A percentile compares a stretch with the other conserved stretches of the same genome.
phyloP scores from a whole-genome alignment of 2,888 invertebrate genomes.

The Brenthis daphne region DNA sequence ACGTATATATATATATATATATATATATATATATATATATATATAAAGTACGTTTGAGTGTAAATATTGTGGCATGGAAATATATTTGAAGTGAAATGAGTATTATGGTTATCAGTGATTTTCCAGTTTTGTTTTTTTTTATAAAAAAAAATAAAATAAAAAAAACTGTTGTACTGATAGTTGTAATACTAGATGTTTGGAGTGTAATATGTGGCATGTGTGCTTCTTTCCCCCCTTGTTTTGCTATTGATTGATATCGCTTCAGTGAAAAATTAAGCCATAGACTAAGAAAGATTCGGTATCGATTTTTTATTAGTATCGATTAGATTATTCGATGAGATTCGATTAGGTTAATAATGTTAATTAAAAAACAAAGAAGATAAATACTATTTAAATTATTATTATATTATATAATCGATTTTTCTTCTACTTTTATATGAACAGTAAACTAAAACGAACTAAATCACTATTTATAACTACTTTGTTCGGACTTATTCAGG shows the following conservation, averaged over 20 bases:
- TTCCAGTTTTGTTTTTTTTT: neutral
- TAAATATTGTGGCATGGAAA: conserved; percentile 8
- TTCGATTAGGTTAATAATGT: too few relatives aligned
- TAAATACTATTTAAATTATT: too few relatives aligned
- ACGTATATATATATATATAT: neutral
- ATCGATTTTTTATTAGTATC: too few relatives aligned
- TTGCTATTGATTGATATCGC: conserved; percentile 4
- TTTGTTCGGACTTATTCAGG: too few relatives aligned
- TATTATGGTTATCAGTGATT: conserved; percentile 12
- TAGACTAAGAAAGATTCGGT: neutral
- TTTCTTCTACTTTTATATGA: too few relatives aligned
- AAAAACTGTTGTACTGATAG: neutral
- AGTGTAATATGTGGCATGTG: conserved; percentile 13
- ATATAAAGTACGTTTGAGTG: neutral
- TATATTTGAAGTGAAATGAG: neutral
- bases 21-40: too few relatives aligned
- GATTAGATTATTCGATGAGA: too few relatives aligned
- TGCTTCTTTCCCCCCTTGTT: conserved; percentile 1
- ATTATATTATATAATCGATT: too few relatives aligned
- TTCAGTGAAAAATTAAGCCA: neutral
- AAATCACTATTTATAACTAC: too few relatives aligned
- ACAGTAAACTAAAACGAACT: too few relatives aligned
- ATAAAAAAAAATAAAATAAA: too few relatives aligned
- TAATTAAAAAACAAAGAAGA: too few relatives aligned
- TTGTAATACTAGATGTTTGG: neutral